Percentiles rank a stretch among this genome's conserved stretches.
These are phyloP conservation scores for Oscheius sp. DNA, from an alignment of 2,888 invertebrate genomes.

Conservation along the genomic window DNA sequence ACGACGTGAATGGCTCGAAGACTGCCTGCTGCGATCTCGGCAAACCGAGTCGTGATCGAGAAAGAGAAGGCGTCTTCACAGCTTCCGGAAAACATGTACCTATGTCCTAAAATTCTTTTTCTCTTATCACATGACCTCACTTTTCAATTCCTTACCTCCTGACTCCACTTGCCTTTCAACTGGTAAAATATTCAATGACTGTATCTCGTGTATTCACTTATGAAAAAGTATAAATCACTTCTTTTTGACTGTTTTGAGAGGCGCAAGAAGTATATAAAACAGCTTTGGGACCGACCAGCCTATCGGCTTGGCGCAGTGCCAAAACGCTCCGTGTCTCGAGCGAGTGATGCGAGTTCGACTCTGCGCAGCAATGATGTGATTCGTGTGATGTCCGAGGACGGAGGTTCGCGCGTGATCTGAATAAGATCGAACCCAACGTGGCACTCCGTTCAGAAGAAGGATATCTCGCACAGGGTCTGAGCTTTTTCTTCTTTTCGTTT, in stretches of 20 bases:
- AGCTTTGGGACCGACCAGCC: neutral
- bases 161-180: neutral
- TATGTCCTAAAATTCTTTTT: neutral
- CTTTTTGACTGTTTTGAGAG: neutral
- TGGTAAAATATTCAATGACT: neutral
- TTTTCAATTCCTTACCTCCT: neutral
- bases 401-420: slow-evolving; percentile 41
- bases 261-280: neutral
- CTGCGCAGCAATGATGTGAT: slow-evolving; percentile 34
- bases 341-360: slow-evolving; percentile 27
- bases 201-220: neutral
- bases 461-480: slow-evolving; percentile 41
- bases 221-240: neutral
- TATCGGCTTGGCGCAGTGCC: slow-evolving; percentile 25
- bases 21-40: slow-evolving; percentile 28
- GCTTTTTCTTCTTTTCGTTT: slow-evolving; percentile 21
- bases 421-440: slow-evolving; percentile 46
- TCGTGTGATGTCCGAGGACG: slow-evolving; percentile 41
- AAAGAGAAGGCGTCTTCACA: slow-evolving; percentile 3
- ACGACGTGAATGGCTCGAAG: neutral
- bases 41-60: slow-evolving; percentile 15
- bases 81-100: neutral
- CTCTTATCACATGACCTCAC: neutral
- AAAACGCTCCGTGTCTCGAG: neutral
- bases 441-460: slow-evolving; percentile 36